Evolutionary conservation across 2,797 vertebrate genomes (phyloP).

Genomic region (Spinus pinus): DNA sequence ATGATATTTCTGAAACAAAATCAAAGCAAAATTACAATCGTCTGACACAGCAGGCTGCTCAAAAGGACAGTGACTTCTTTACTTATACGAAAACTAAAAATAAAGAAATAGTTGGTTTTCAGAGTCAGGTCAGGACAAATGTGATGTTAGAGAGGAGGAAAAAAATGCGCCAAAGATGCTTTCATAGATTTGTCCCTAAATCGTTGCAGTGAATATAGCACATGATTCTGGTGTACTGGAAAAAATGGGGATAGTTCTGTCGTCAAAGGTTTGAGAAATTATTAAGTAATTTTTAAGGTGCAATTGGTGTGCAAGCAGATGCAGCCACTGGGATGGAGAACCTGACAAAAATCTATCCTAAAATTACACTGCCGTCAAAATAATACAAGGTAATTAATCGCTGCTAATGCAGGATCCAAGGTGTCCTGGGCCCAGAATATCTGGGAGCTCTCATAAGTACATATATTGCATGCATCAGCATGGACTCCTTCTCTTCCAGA

Average conservation of each 20-base stretch:
- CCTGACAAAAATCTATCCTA: not conserved
- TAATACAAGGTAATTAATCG: not conserved
- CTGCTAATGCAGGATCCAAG: not conserved
- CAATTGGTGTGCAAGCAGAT: not conserved
- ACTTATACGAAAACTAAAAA: not conserved
- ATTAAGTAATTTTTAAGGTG: not conserved
- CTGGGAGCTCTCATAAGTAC: not conserved
- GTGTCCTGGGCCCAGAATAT: not conserved
- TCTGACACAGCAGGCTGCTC: not conserved
- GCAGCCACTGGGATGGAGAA: not conserved
- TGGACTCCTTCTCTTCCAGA: not conserved
- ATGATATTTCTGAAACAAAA: not conserved
- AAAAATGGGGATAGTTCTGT: accelerated
- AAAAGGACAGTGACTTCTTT: not conserved
- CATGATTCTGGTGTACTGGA: not conserved
- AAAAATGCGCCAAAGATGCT: accelerated
- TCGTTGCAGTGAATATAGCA: not conserved
- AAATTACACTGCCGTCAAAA: not conserved
- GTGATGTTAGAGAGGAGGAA: accelerated
- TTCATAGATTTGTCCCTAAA: not conserved
- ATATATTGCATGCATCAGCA: not conserved
- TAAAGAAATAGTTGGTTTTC: not conserved
- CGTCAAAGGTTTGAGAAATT: not conserved
- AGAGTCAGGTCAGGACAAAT: not conserved
- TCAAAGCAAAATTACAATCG: not conserved